phyloP scores from a whole-genome alignment of 2,797 vertebrate species.

The Labroides dimidiatus region DNA sequence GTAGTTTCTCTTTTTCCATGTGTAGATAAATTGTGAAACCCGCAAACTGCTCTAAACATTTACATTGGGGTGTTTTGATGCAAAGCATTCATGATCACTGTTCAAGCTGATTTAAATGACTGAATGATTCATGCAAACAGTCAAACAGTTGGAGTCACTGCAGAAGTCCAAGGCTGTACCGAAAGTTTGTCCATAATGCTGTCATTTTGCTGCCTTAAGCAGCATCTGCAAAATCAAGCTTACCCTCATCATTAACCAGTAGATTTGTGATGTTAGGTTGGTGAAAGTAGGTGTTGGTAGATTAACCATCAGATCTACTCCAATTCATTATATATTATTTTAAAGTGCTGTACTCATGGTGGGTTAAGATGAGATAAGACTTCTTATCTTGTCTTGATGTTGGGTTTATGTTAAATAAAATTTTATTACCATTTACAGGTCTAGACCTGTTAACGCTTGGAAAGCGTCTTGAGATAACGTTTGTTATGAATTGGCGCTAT shows the following conservation, averaged over 20 bases:
- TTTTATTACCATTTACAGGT: too few relatives aligned
- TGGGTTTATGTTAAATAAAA: too few relatives aligned
- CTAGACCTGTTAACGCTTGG: too few relatives aligned
- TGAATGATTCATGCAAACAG: slow-evolving; percentile 3
- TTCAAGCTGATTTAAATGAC: slow-evolving; percentile 7
- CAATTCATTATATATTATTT: too few relatives aligned
- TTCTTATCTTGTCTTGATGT: too few relatives aligned
- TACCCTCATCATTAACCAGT: background rate
- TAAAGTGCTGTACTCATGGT: too few relatives aligned
- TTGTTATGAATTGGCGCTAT: too few relatives aligned
- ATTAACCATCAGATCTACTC: too few relatives aligned
- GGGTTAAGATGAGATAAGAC: too few relatives aligned
- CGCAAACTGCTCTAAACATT: slow-evolving; percentile 58
- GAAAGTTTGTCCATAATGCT: slow-evolving; percentile 6
- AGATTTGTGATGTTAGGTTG: too few relatives aligned
- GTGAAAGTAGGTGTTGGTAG: too few relatives aligned
- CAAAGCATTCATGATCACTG: background rate
- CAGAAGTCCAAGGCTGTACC: slow-evolving; percentile 39
- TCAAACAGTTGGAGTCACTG: slow-evolving; percentile 35
- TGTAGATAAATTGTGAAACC: slow-evolving; percentile 43
- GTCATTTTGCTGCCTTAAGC: background rate
- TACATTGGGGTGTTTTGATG: slow-evolving; percentile 60
- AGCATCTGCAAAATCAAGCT: background rate
- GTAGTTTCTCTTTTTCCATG: slow-evolving; percentile 52
- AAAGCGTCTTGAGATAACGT: too few relatives aligned